Base-by-base conservation (phyloP, 2,797 vertebrate genomes). In the Myotis vivesi region DNA sequence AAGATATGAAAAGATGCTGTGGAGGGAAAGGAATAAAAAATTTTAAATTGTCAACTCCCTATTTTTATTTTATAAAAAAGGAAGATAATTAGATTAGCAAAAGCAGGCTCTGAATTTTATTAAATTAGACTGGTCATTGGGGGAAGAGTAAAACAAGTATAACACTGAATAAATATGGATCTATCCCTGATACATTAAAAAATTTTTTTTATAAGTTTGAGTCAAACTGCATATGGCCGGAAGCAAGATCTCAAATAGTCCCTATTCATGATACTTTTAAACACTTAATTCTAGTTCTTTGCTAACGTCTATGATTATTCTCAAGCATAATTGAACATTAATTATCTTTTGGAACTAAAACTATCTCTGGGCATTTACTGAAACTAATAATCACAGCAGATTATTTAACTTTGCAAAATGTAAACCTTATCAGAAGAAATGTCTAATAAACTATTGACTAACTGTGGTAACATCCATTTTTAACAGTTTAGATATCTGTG, bases 1-100 rank as follows among this genome's bases (percentile, higher is more conserved):
- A 94, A 79, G 33, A 90, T 51, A 81, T 80, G 57, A 95, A 83
- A 94, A 94, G 46, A 57, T 83, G 46, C 66, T 75, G 8, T 66
- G 23, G 59, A 90, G 8, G 9, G 8, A 93, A 91, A 81, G 16
- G 4, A 89, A 76, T 59, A 85, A 44, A 73, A 49, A 46, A 16
- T 82, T 84, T 53, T 4, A 7, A 84, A 30, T 46, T 38, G 7
- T 22, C 28, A 83, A 82, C 46, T 86, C 71, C 33, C 57, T 44
- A 77, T 53, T 85, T 81, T 87, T 64, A 77, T 77, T 87, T 90
- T 69, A 86, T 38, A 30, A 46, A 73, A 80, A 69, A 51, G 17
- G 30, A 72, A 89, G 69, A 79, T 76, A 83, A 69, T 4, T 57
- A 28, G 15, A 93, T 30, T 80, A 73, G 36, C 16, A 71, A 94